Conservation (phyloP, 2,888 invertebrate genomes). For the Chrysolina americana region DNA sequence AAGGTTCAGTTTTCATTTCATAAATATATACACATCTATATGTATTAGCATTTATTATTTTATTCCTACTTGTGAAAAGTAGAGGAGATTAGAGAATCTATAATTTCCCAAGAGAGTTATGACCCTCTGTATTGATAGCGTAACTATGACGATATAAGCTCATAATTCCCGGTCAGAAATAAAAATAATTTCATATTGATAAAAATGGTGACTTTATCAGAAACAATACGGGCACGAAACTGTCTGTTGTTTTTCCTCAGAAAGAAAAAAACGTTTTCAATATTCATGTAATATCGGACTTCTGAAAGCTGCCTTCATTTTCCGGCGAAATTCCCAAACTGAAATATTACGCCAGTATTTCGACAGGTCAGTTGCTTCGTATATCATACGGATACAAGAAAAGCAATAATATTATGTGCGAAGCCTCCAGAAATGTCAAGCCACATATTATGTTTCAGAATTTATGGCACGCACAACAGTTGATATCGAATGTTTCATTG, state of each 20-base stretch:
- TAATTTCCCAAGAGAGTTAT: too few relatives aligned
- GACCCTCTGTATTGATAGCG: too few relatives aligned
- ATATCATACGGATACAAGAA: conserved; percentile 16
- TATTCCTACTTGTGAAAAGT: too few relatives aligned
- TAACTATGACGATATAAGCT: too few relatives aligned
- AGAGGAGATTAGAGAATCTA: too few relatives aligned
- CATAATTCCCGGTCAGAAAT: too few relatives aligned
- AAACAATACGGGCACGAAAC: too few relatives aligned
- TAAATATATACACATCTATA: too few relatives aligned
- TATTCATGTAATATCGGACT: not conserved
- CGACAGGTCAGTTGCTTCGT: conserved; percentile 19
- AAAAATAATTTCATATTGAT: too few relatives aligned
- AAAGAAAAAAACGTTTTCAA: not conserved
- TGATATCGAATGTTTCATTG: conserved; percentile 3
- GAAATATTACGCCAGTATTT: conserved; percentile 11
- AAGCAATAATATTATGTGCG: conserved; percentile 14
- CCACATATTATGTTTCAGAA: conserved; percentile 18
- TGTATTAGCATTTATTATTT: too few relatives aligned
- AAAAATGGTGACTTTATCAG: too few relatives aligned
- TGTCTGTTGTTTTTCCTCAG: not conserved
- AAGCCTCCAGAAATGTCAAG: conserved; percentile 5
- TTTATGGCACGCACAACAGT: conserved; percentile 16
- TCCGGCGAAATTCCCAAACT: not conserved
- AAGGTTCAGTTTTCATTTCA: too few relatives aligned
- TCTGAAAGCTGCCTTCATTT: conserved; percentile 11